These are phyloP conservation scores for Diorhabda elongata DNA, from an alignment of 1,140 invertebrate species.

Conservation along the genomic window DNA sequence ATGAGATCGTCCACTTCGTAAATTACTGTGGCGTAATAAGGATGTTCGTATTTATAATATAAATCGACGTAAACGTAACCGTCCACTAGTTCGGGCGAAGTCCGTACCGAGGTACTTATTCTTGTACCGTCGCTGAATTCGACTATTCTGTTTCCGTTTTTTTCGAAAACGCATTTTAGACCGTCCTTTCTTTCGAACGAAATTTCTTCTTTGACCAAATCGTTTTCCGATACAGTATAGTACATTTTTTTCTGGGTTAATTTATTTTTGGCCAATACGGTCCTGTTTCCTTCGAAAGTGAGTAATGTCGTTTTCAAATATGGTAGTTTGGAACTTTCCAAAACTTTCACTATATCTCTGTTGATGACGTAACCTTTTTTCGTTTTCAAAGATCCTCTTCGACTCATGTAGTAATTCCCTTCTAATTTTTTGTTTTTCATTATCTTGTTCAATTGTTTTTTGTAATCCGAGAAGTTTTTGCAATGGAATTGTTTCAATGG, in stretches of 20 bases:
- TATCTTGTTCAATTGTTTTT: constrained; percentile 23
- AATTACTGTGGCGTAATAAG: constrained; percentile 25
- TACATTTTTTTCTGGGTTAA: constrained; percentile 26
- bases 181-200: constrained; percentile 30
- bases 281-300: constrained; percentile 29
- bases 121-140: constrained; percentile 27
- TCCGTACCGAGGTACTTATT: constrained; percentile 17
- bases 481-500: constrained; percentile 18
- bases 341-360: constrained; percentile 19
- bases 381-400: constrained; percentile 22
- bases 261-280: constrained; percentile 20
- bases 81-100: constrained; percentile 24
- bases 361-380: constrained; percentile 23
- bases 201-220: constrained; percentile 29
- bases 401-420: constrained; percentile 18
- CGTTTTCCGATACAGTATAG: constrained; percentile 24
- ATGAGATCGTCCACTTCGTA: constrained; percentile 19
- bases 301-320: constrained; percentile 25
- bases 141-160: constrained; percentile 21
- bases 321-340: constrained; percentile 25
- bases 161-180: constrained; percentile 22
- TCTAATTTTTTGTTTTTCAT: constrained; percentile 17
- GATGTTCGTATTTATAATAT: constrained; percentile 27
- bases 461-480: constrained; percentile 21
- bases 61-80: constrained; percentile 29